These are phyloP conservation scores for Syngnathus scovelli DNA, from an alignment of 2,113 vertebrate genomes.

Conservation along the genomic window DNA sequence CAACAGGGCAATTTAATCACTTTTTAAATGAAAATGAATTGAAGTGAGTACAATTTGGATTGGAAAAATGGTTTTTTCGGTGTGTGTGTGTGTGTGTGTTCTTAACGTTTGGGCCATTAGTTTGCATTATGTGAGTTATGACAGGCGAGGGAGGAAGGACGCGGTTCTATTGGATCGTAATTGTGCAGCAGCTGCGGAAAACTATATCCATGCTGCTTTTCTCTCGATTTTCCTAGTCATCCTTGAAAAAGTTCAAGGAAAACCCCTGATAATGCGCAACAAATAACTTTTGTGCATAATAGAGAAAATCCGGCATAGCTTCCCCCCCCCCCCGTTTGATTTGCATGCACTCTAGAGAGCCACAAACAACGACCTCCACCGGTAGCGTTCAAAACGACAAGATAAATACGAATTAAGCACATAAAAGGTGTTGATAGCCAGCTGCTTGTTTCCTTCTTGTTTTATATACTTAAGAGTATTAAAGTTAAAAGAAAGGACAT, in stretches of 20 bases:
- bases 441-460: conserved; percentile 3
- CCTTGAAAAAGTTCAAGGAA: neutral
- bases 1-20: conserved; percentile 1
- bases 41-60: neutral
- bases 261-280: too few relatives aligned
- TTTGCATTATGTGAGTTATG: neutral
- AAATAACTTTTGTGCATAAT: too few relatives aligned
- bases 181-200: neutral
- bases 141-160: neutral
- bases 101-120: neutral
- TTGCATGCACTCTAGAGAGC: neutral
- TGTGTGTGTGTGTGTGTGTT: neutral
- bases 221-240: neutral
- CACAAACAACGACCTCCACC: neutral
- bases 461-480: neutral
- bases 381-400: neutral
- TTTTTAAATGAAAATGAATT: conserved; percentile 2
- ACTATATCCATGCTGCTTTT: neutral
- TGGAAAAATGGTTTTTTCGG: neutral
- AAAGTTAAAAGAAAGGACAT: neutral
- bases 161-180: neutral
- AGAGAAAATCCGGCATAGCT: too few relatives aligned
- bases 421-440: neutral
- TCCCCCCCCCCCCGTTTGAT: too few relatives aligned
- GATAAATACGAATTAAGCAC: neutral